A percentile compares a stretch with the other conserved stretches of the same genome.
These are phyloP conservation scores for Grapholita molesta DNA, from an alignment of 1,140 invertebrate species.

Conservation along the genomic window DNA sequence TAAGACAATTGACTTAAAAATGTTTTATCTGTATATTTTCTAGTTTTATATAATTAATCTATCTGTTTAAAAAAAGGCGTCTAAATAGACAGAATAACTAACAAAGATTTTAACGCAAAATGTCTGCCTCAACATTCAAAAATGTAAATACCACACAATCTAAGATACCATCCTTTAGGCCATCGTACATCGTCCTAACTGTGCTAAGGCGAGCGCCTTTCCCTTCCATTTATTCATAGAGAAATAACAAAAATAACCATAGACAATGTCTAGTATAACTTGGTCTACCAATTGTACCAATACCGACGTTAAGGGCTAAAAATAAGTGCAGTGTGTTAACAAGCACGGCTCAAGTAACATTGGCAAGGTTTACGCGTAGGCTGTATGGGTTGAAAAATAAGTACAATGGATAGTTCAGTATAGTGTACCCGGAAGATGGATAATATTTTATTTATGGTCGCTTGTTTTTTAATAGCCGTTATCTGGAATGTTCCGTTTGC, in stretches of 20 bases:
- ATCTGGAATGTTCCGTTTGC: not conserved
- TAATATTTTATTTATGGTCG: slow-evolving; percentile 63
- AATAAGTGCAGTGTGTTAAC: slow-evolving; percentile 5
- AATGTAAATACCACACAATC: slow-evolving; percentile 15
- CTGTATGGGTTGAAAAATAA: slow-evolving; percentile 73
- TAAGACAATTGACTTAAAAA: too few relatives aligned
- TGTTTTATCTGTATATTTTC: too few relatives aligned
- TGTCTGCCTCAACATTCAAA: not conserved
- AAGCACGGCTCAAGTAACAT: slow-evolving; percentile 34
- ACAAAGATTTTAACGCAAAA: not conserved
- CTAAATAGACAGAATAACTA: not conserved
- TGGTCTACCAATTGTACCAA: slow-evolving; percentile 27
- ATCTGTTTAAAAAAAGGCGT: not conserved
- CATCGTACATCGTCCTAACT: slow-evolving; percentile 66
- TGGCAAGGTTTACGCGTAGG: slow-evolving; percentile 59
- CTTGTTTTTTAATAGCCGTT: slow-evolving; percentile 34
- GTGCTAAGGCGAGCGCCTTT: slow-evolving; percentile 76
- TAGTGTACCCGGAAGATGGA: slow-evolving; percentile 68
- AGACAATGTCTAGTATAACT: slow-evolving; percentile 44
- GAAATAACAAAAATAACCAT: slow-evolving; percentile 76
- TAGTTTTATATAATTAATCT: too few relatives aligned
- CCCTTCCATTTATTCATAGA: slow-evolving; percentile 74
- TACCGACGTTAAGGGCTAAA: not conserved
- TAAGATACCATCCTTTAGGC: slow-evolving; percentile 60
- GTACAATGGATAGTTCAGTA: slow-evolving; percentile 63